phyloP scores from a whole-genome alignment of 2,888 invertebrate species.

The Achlya flavicornis region DNA sequence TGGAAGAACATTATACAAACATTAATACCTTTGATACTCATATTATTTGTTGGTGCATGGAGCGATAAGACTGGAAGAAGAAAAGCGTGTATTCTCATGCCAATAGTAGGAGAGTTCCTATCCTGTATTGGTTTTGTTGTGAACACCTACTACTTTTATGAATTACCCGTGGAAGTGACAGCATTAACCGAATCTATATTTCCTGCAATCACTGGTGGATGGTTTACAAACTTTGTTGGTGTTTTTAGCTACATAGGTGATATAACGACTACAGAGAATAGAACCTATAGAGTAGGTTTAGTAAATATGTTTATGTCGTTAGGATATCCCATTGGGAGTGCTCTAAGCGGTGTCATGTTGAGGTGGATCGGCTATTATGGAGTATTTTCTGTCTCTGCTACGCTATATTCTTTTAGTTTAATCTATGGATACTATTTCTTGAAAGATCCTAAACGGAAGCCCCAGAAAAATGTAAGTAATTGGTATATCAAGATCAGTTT shows the following conservation, averaged over 20 bases:
- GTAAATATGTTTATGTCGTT: slow-evolving; percentile 94
- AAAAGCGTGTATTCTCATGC: slow-evolving; percentile 92
- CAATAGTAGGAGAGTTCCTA: slow-evolving; percentile 91
- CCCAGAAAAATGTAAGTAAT: slow-evolving; percentile 52
- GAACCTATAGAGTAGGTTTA: slow-evolving; percentile 93
- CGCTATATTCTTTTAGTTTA: slow-evolving; percentile 88
- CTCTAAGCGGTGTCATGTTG: slow-evolving; percentile 90
- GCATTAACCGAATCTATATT: slow-evolving; percentile 91
- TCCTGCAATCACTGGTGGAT: slow-evolving; percentile 92
- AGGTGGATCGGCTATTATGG: slow-evolving; percentile 91
- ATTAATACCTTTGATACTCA: slow-evolving; percentile 90
- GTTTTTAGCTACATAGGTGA: slow-evolving; percentile 95
- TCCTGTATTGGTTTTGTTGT: slow-evolving; percentile 90
- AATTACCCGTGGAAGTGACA: slow-evolving; percentile 90
- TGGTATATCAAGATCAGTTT: neutral
- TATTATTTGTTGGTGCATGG: slow-evolving; percentile 93
- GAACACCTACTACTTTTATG: slow-evolving; percentile 90
- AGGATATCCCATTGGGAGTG: slow-evolving; percentile 94
- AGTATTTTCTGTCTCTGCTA: slow-evolving; percentile 89
- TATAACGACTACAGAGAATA: slow-evolving; percentile 90
- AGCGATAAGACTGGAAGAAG: slow-evolving; percentile 87
- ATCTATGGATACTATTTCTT: slow-evolving; percentile 88
- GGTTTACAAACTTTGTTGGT: slow-evolving; percentile 94
- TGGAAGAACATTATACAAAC: slow-evolving; percentile 94
- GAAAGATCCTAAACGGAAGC: slow-evolving; percentile 83